These are phyloP conservation scores for Meandrina meandrites DNA, from an alignment of 92 coral and sea anemone genomes.

Conservation along the genomic window DNA sequence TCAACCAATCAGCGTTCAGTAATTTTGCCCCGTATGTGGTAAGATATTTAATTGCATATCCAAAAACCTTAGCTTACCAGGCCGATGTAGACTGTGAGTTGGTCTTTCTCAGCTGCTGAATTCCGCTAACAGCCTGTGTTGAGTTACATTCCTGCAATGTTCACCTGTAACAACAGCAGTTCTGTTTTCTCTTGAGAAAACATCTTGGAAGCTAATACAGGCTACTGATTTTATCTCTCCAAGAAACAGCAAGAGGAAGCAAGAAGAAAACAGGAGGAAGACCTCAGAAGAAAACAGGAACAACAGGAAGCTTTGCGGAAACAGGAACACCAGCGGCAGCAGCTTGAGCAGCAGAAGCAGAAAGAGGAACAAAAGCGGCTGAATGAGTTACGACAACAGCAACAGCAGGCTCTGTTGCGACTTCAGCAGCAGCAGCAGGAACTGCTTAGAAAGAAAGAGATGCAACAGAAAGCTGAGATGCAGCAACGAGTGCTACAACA, in stretches of 20 bases:
- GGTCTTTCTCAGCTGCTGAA: no score
- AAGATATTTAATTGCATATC: no score
- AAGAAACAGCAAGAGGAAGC: constrained; percentile 69
- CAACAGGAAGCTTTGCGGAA: constrained; percentile 47
- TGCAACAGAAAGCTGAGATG: constrained; percentile 67
- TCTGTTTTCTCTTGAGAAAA: neutral
- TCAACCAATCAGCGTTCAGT: no score
- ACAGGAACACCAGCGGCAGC: constrained; percentile 61
- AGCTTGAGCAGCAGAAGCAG: constrained; percentile 72
- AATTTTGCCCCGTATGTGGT: no score
- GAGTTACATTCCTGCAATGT: no score
- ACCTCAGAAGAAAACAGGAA: constrained; percentile 55
- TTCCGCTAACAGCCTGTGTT: no score
- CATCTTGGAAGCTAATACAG: neutral
- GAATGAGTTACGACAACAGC: constrained; percentile 71
- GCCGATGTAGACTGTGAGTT: no score
- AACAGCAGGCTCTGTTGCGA: constrained; percentile 75
- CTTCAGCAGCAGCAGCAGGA: constrained; percentile 85
- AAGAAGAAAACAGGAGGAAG: constrained; percentile 68
- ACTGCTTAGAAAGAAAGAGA: constrained; percentile 73
- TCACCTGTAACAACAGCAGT: neutral
- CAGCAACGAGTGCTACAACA: constrained; percentile 77
- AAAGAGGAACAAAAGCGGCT: constrained; percentile 57
- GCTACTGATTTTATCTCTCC: neutral
- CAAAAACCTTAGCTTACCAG: no score